phyloP scores from a whole-genome alignment of 2,113 vertebrate genomes.

The Andinoacara biseriatus region DNA sequence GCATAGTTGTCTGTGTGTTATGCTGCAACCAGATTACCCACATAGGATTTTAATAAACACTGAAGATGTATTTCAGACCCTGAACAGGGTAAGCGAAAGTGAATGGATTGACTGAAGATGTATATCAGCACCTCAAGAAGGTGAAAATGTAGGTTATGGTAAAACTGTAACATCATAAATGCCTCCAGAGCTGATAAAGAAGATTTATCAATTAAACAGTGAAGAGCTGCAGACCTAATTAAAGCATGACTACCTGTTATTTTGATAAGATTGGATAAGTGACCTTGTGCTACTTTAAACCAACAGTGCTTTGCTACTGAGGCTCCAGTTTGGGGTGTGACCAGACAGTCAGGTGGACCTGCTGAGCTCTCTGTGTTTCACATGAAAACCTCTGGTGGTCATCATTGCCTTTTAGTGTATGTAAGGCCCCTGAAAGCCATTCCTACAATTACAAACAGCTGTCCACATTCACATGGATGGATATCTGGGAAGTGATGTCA shows the following conservation, averaged over 20 bases:
- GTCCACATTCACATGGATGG: constrained; percentile 47
- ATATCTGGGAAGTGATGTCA: constrained; percentile 38
- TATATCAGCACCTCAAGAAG: not conserved
- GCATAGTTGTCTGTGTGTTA: not conserved
- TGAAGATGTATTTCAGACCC: not conserved
- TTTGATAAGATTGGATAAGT: constrained; percentile 38
- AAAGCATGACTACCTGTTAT: not conserved
- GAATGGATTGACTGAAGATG: not conserved
- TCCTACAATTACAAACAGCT: constrained; percentile 62
- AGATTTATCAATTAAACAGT: not conserved
- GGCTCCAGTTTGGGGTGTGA: not conserved
- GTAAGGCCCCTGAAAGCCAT: constrained; percentile 28
- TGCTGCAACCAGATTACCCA: not conserved
- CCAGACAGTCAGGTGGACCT: constrained; percentile 9
- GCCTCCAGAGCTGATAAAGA: not conserved
- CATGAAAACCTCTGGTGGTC: constrained; percentile 18
- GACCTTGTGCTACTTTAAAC: constrained; percentile 32
- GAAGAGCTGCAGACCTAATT: not conserved
- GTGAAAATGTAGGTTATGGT: not conserved
- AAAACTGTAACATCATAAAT: not conserved
- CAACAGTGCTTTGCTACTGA: constrained; percentile 30
- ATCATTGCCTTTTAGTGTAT: constrained; percentile 15
- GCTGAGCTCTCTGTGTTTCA: constrained; percentile 9
- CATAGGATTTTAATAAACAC: not conserved
- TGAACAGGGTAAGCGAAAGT: too few species aligned